Base-by-base conservation (phyloP, 1,140 invertebrate genomes). In the Chelonus insularis region DNA sequence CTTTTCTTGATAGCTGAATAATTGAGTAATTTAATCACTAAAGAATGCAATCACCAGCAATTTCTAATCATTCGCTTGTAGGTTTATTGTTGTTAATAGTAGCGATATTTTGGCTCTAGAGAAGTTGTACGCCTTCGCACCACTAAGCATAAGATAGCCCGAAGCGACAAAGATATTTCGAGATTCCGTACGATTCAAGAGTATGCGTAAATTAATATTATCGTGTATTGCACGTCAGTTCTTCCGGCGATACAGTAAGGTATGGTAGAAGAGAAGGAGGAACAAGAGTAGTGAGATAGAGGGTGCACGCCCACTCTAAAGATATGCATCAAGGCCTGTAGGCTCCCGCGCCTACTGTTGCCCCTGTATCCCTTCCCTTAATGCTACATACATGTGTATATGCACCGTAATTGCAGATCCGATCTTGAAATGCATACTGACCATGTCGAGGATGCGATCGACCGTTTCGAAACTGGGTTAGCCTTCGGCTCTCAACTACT, bases 201-300 rank as follows among this genome's bases (percentile, higher is more conserved):
- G 60, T 52, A 52, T 52, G 52, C 37, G 64, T 52, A 66, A 66
- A 66, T 66, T 66, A 66, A 63, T 66, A 66, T 65, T 61, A 65
- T 66, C 60, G 57, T 56, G 54, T 12, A 52, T 37, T 57, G 23
- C 36, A 54, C 37, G 32, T 39, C 56, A 29, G 18, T 48, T 60
- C 20, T 18, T 59, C 39, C 45, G 54, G 12, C 36, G 45, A 57
- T 57, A 25, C 47, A n/a, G 47, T 54, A 23, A 45, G 48, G 48
- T 51, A 51, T 34, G 48, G 29, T 18, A 51, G 48, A 16, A 21
- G 25, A 41, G 37, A 29, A 12, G 36, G 32, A 25, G 21, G 32
- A 12, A 34, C 4, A 62, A 41, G 41, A 4, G 41, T 36, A 47
- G 45, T 11, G 50, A 23, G 60, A 50, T 54, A 50, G 54, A 50